Conservation (phyloP, 2,888 invertebrate species). For the Ceraclea dissimilis region DNA sequence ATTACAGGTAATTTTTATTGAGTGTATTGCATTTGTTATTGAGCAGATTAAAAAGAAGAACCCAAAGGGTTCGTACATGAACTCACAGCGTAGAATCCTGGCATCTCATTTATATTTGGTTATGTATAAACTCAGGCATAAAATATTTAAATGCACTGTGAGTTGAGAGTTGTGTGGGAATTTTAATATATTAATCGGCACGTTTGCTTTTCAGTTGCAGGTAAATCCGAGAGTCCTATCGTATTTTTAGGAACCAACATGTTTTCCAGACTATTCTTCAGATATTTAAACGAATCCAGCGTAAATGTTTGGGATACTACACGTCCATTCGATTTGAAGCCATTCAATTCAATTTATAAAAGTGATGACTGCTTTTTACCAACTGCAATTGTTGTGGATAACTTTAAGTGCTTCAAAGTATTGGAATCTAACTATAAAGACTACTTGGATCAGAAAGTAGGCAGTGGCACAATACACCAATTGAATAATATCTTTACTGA, state of each 20-base stretch:
- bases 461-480: slow-evolving; percentile 43
- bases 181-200: no score
- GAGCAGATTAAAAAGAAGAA: background rate
- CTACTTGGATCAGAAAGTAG: slow-evolving; percentile 47
- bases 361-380: slow-evolving; percentile 44
- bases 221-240: slow-evolving; percentile 40
- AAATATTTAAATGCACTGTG: no score
- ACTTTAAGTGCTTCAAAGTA: slow-evolving; percentile 46
- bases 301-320: slow-evolving; percentile 52
- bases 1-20: slow-evolving; percentile 38
- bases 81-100: no score
- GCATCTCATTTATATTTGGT: no score
- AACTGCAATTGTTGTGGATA: slow-evolving; percentile 50
- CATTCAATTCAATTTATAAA: slow-evolving; percentile 45
- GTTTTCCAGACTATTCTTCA: slow-evolving; percentile 42
- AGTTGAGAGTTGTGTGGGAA: no score
- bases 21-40: no score
- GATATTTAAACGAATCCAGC: slow-evolving; percentile 49
- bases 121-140: no score
- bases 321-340: slow-evolving; percentile 37
- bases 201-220: slow-evolving; percentile 38
- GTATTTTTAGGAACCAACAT: slow-evolving; percentile 48
- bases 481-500: background rate
- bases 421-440: slow-evolving; percentile 57
- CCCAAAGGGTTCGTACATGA: background rate